Base-by-base conservation (phyloP, 2,113 vertebrate species). In the Natator depressus region DNA sequence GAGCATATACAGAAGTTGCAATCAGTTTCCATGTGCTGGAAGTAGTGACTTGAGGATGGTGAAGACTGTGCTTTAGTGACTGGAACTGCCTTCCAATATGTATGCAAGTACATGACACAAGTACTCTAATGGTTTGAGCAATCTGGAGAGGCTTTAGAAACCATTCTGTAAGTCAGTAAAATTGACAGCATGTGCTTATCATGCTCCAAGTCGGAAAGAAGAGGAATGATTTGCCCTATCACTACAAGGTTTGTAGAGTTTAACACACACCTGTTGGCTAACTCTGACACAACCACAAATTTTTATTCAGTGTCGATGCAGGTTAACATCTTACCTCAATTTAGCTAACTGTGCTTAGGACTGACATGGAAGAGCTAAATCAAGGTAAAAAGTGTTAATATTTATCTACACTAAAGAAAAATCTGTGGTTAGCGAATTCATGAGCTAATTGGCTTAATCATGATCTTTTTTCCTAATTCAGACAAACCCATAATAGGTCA, bases 71-170 rank as follows among this genome's bases (percentile, higher is more conserved):
- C 10, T 65, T 3, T 4, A 5, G 1, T 54, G 5, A 42, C 3
- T 76, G 1, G 6, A 8, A 79, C 9, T 50, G 20, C 14, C 27
- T 12, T 57, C 5, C 8, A 51, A 8, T 16, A 51, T 1, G 14
- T 3, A 1, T 5, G 31, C 11, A 31, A 0, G 0, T 42, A 62
- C 1, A 31, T 55, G 38, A 6, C 10, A 75, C 2, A 55, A 12
- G 27, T 35, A 57, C 5, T 54, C 35, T 24, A 65, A 13, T 2
- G 78, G 38, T 84, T 10, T 49, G 10, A 29, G 8, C 35, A n/a
- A 72, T 38, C 25, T 62, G 62, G 57, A 69, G 59, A 47, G 59
- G 72, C 62, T 85, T 85, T 72, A 35, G 47, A 85, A 85, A 85
- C 4, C 12, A n/a, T 93, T 87, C 69, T 29, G 31, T n/a, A 92